Evolutionary conservation across 1,140 invertebrate genomes (phyloP).

Genomic region (Drosophila arawakana): DNA sequence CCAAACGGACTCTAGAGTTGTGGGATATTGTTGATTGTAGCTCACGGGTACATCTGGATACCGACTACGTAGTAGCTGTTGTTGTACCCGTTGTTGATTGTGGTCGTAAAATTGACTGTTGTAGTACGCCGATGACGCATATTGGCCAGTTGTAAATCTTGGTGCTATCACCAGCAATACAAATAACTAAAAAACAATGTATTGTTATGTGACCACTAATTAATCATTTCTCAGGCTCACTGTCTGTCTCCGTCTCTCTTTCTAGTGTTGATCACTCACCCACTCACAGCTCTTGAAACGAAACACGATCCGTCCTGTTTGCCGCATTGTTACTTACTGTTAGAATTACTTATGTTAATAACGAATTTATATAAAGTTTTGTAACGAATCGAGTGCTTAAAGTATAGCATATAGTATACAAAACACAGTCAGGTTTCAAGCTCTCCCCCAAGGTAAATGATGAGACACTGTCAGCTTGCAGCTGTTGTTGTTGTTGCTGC

Average conservation of each 20-base stretch:
- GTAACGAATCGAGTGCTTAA: slow-evolving; percentile 10
- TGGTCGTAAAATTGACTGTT: slow-evolving; percentile 39
- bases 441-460: slow-evolving; percentile 68
- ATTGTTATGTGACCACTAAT: slow-evolving; percentile 42
- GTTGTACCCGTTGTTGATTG: slow-evolving; percentile 28
- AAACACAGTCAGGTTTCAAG: slow-evolving; percentile 52
- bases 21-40: slow-evolving; percentile 48
- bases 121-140: slow-evolving; percentile 59
- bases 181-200: slow-evolving; percentile 26
- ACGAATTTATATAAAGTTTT: slow-evolving; percentile 74
- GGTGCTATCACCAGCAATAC: slow-evolving; percentile 31
- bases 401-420: slow-evolving; percentile 44
- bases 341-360: slow-evolving; percentile 80
- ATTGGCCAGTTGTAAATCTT: slow-evolving; percentile 41
- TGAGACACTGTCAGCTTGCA: slow-evolving; percentile 49
- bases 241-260: slow-evolving; percentile 5
- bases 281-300: slow-evolving; percentile 28
- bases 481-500: background rate
- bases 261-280: slow-evolving; percentile 46
- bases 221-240: slow-evolving; percentile 48
- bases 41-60: slow-evolving; percentile 40
- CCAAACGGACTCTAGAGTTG: slow-evolving; percentile 61
- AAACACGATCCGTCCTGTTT: slow-evolving; percentile 57
- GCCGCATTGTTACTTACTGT: slow-evolving; percentile 69
- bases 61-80: slow-evolving; percentile 8